Conservation (phyloP, 1,140 invertebrate genomes). For the Neotoxoptera formosana region DNA sequence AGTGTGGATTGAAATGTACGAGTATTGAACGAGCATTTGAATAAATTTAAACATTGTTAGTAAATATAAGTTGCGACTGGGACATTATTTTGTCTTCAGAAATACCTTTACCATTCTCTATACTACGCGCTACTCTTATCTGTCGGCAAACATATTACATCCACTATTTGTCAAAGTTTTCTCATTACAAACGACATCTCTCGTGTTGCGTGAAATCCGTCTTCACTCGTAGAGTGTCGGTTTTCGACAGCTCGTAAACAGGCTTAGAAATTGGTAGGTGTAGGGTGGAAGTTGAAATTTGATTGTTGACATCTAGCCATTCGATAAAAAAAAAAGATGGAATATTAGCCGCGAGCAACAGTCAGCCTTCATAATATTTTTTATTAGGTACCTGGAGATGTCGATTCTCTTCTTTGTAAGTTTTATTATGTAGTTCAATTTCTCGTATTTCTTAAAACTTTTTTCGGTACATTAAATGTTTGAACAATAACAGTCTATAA, state of each 20-base stretch:
- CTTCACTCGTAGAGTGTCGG: background rate
- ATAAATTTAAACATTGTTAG: conserved; percentile 16
- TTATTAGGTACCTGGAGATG: background rate
- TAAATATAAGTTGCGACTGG: background rate
- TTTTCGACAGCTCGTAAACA: conserved; percentile 48
- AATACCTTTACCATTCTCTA: conserved; percentile 17
- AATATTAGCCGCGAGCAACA: background rate
- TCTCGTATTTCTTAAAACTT: background rate
- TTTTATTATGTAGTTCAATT: background rate
- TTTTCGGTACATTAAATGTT: background rate
- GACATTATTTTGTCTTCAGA: conserved; percentile 11
- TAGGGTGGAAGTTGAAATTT: conserved; percentile 10
- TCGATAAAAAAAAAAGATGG: background rate
- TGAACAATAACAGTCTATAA: background rate
- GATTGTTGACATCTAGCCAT: conserved; percentile 30
- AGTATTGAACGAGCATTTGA: background rate
- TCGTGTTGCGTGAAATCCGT: conserved; percentile 42
- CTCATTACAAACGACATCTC: conserved; percentile 53
- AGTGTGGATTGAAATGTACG: background rate
- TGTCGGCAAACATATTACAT: conserved; percentile 35
- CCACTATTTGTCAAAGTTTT: conserved; percentile 57
- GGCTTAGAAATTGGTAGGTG: background rate
- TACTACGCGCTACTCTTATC: conserved; percentile 33
- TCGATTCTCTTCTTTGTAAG: background rate
- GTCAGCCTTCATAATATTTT: background rate